These are phyloP conservation scores for Malachius bipustulatus DNA, from an alignment of 2,888 invertebrate genomes.

Conservation along the genomic window DNA sequence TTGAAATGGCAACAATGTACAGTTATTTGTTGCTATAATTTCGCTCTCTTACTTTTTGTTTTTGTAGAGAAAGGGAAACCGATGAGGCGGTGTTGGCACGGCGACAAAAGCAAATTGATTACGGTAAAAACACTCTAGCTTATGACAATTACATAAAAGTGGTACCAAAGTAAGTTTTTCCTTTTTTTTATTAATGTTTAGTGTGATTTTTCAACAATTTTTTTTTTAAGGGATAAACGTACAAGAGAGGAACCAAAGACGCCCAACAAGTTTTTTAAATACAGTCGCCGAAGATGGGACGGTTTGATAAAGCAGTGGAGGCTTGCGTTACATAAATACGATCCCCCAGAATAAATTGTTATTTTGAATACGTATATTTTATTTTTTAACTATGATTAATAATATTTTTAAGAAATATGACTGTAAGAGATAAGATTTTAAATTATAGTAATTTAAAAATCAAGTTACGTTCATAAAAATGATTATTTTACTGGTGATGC, in stretches of 20 bases:
- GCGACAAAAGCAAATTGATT: conserved; percentile 88
- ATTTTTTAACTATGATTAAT: too few species aligned
- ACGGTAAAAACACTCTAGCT: conserved; percentile 84
- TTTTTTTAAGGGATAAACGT: conserved; percentile 44
- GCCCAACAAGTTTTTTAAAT: conserved; percentile 77
- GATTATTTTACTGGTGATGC: too few species aligned
- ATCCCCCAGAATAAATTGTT: too few species aligned
- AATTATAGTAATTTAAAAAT: too few species aligned
- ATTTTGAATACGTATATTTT: too few species aligned
- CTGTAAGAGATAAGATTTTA: too few species aligned
- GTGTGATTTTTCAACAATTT: conserved; percentile 1
- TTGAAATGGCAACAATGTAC: conserved; percentile 6
- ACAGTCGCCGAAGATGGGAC: conserved; percentile 89
- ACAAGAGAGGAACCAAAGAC: conserved; percentile 71
- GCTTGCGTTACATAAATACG: conserved; percentile 69
- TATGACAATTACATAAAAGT: conserved; percentile 62
- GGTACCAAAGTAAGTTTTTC: conserved; percentile 64
- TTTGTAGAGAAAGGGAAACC: conserved; percentile 43
- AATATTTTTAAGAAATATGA: too few species aligned
- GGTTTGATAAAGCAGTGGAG: conserved; percentile 80
- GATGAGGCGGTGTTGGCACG: conserved; percentile 60
- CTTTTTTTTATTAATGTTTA: too few species aligned
- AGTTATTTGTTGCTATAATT: not conserved
- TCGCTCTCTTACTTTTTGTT: conserved; percentile 10
- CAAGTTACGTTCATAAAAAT: too few species aligned